Evolutionary conservation across 2,113 vertebrate species (phyloP).

Genomic region (Phrynosoma blainvillii): DNA sequence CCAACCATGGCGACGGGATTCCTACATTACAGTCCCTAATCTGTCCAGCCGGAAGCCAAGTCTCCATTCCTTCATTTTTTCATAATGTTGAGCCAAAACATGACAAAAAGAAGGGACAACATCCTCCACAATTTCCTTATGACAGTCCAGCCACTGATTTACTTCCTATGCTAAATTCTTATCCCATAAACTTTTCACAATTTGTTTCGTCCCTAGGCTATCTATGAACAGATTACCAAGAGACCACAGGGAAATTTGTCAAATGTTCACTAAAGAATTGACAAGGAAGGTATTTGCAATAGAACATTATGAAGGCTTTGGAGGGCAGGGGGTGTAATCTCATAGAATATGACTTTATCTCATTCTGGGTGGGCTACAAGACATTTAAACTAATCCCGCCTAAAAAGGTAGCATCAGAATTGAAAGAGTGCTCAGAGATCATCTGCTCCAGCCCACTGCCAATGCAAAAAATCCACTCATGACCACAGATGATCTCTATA

Average conservation of each 20-base stretch:
- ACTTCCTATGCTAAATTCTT: not conserved
- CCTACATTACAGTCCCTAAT: conserved; percentile 73
- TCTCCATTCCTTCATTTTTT: conserved; percentile 46
- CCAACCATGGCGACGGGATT: conserved; percentile 64
- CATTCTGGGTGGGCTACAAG: not conserved
- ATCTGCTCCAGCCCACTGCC: not conserved
- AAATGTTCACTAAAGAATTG: not conserved
- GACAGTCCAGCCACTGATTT: not conserved
- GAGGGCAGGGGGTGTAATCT: not conserved
- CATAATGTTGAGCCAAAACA: conserved; percentile 22
- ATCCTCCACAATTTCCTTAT: not conserved
- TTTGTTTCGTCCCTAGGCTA: not conserved
- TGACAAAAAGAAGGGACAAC: not conserved
- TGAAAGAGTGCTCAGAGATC: not conserved
- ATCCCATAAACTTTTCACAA: not conserved
- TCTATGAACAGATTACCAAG: not conserved
- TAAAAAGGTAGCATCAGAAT: not conserved
- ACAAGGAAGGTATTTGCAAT: not conserved
- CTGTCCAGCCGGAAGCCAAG: conserved; percentile 63
- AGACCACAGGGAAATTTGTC: not conserved
- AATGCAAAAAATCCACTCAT: not conserved
- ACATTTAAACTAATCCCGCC: not conserved
- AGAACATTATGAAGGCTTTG: not conserved
- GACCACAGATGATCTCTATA: too few relatives aligned
- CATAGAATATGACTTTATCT: not conserved